A percentile compares a stretch with the other conserved stretches of the same genome.
These are phyloP conservation scores for Lethenteron camtschaticum DNA, from an alignment of 2,113 vertebrate species.

Conservation along the genomic window DNA sequence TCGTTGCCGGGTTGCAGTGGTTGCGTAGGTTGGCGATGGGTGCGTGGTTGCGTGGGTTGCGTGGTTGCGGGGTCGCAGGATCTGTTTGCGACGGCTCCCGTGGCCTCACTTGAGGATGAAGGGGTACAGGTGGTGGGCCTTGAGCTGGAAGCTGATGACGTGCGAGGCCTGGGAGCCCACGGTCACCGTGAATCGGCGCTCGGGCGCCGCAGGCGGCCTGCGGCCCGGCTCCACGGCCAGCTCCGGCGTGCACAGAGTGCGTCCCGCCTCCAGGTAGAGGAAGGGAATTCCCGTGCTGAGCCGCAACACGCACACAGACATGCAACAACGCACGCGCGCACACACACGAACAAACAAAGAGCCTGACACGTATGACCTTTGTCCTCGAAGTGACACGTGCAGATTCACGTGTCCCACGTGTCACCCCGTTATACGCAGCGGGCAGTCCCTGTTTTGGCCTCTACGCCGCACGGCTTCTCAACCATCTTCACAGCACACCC, in stretches of 20 bases:
- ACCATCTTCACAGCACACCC: no score
- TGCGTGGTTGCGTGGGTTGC: no score
- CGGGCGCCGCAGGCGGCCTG: conserved; percentile 36
- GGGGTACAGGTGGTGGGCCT: not conserved
- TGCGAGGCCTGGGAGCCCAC: not conserved
- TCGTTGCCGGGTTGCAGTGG: no score
- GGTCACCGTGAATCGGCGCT: conserved; percentile 25
- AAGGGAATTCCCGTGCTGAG: conserved; percentile 19
- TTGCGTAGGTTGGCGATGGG: no score
- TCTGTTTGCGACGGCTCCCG: no score
- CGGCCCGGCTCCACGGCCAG: conserved; percentile 39
- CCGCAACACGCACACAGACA: not conserved
- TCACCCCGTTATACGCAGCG: no score
- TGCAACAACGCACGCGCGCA: not conserved
- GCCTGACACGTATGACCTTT: not conserved
- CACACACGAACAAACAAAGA: not conserved
- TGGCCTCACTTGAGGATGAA: no score
- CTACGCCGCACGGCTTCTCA: no score
- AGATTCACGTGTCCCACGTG: no score
- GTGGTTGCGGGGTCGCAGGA: no score
- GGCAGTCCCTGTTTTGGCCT: no score
- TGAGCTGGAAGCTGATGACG: not conserved
- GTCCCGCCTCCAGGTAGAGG: conserved; percentile 59
- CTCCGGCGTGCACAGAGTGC: conserved; percentile 71
- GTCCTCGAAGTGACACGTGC: no score